phyloP scores from a whole-genome alignment of 2,797 vertebrate species.

The Enoplosus armatus region DNA sequence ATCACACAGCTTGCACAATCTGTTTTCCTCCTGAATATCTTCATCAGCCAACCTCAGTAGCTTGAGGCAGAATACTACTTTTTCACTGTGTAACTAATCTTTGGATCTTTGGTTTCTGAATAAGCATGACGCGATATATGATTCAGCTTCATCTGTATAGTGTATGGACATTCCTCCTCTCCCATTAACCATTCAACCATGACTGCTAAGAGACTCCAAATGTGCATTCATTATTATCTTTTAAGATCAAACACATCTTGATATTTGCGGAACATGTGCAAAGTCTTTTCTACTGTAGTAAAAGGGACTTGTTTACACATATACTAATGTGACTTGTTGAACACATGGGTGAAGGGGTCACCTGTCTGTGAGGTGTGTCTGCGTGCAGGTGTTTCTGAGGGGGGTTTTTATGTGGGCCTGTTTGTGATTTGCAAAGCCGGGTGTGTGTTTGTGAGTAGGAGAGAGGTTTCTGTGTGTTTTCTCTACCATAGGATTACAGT shows the following conservation, averaged over 20 bases:
- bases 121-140: no score
- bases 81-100: no score
- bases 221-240: neutral
- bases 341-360: conserved; percentile 14
- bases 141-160: conserved; percentile 1
- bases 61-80: no score
- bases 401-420: conserved; percentile 23
- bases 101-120: no score
- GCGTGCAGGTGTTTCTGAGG: conserved; percentile 64
- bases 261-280: neutral
- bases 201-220: neutral
- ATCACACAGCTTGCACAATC: no score
- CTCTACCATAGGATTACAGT: neutral
- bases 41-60: no score
- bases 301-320: neutral
- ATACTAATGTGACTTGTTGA: neutral
- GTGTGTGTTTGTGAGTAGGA: conserved; percentile 16
- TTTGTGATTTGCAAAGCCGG: conserved; percentile 54
- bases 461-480: conserved; percentile 6
- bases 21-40: no score
- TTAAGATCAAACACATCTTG: conserved; percentile 1
- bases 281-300: neutral
- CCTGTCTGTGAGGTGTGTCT: conserved; percentile 43
- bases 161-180: neutral
- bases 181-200: neutral